Percentiles rank a stretch among this genome's conserved stretches.
These are phyloP conservation scores for Drosophila sulfurigaster DNA, from an alignment of 1,140 invertebrate species.

Conservation along the genomic window DNA sequence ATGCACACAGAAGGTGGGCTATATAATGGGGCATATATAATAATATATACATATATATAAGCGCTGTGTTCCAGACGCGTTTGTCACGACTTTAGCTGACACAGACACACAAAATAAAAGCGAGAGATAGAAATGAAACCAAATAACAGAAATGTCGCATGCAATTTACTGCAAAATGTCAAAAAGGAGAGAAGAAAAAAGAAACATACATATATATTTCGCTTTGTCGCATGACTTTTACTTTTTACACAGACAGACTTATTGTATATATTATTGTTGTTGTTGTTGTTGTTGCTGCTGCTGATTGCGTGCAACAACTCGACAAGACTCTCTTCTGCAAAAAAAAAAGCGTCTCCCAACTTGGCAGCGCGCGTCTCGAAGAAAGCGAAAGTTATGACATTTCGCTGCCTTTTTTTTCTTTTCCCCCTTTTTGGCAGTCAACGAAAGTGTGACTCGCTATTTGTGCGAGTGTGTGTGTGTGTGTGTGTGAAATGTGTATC, in stretches of 20 bases:
- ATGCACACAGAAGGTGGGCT: slow-evolving; percentile 34
- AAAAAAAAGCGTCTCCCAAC: slow-evolving; percentile 26
- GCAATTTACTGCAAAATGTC: slow-evolving; percentile 74
- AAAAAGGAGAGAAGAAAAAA: slow-evolving; percentile 12
- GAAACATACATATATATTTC: neutral
- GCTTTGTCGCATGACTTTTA: slow-evolving; percentile 74
- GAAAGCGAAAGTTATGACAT: slow-evolving; percentile 80
- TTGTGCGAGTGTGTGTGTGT: slow-evolving; percentile 7
- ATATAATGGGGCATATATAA: slow-evolving; percentile 7
- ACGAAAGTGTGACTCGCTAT: slow-evolving; percentile 56
- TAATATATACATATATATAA: slow-evolving; percentile 17
- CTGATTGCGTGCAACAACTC: slow-evolving; percentile 72
- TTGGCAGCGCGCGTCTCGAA: slow-evolving; percentile 37
- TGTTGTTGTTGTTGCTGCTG: slow-evolving; percentile 16
- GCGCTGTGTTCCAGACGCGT: slow-evolving; percentile 59
- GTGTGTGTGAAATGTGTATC: slow-evolving; percentile 46
- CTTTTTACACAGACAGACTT: slow-evolving; percentile 45
- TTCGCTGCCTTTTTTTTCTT: slow-evolving; percentile 10
- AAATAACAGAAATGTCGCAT: slow-evolving; percentile 60
- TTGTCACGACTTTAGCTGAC: slow-evolving; percentile 66
- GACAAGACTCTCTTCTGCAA: slow-evolving; percentile 10
- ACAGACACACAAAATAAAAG: slow-evolving; percentile 58
- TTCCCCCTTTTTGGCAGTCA: slow-evolving; percentile 51
- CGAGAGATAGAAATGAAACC: slow-evolving; percentile 14
- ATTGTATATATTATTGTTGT: slow-evolving; percentile 41